These are phyloP conservation scores for Drosophila pseudotakahashii DNA, from an alignment of 2,888 invertebrate species.

Conservation along the genomic window DNA sequence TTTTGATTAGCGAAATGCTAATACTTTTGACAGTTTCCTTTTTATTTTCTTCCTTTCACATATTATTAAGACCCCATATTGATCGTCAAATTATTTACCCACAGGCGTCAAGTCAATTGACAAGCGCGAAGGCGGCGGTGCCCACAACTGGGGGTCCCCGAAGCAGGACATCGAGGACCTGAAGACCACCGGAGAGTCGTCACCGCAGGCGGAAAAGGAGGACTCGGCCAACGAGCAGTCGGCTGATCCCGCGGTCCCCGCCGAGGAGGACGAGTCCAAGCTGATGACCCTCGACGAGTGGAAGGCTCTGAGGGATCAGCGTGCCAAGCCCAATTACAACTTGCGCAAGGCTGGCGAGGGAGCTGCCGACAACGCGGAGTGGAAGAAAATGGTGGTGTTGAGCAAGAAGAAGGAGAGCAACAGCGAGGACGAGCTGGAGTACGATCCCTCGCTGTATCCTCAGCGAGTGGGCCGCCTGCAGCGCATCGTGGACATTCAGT, in stretches of 20 bases:
- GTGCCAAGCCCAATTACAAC: slow-evolving; percentile 94
- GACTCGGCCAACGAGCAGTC: slow-evolving; percentile 82
- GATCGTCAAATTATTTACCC: too few relatives aligned
- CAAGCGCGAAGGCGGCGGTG: slow-evolving; percentile 96
- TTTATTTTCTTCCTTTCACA: too few relatives aligned
- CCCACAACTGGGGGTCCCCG: slow-evolving; percentile 97
- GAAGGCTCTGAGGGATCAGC: slow-evolving; percentile 91
- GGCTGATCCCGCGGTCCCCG: slow-evolving; percentile 84
- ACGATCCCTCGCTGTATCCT: slow-evolving; percentile 91
- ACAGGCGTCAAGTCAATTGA: slow-evolving; percentile 92
- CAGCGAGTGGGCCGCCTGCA: slow-evolving; percentile 94
- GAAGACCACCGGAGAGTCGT: slow-evolving; percentile 67
- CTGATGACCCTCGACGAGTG: slow-evolving; percentile 97
- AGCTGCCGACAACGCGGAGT: slow-evolving; percentile 94
- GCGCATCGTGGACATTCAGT: slow-evolving; percentile 93
- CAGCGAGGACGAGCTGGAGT: slow-evolving; percentile 89
- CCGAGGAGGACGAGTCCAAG: slow-evolving; percentile 91
- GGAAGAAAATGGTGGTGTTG: slow-evolving; percentile 95
- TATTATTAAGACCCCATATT: too few relatives aligned
- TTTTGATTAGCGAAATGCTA: too few relatives aligned
- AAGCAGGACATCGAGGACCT: slow-evolving; percentile 93
- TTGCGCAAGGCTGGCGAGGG: slow-evolving; percentile 97
- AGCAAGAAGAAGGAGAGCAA: slow-evolving; percentile 88
- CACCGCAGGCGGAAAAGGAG: slow-evolving; percentile 80
- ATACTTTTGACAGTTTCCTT: background rate